Percentiles rank a stretch among this genome's conserved stretches.
phyloP scores from a whole-genome alignment of 2,113 vertebrate genomes.

The Poecilia latipinna region DNA sequence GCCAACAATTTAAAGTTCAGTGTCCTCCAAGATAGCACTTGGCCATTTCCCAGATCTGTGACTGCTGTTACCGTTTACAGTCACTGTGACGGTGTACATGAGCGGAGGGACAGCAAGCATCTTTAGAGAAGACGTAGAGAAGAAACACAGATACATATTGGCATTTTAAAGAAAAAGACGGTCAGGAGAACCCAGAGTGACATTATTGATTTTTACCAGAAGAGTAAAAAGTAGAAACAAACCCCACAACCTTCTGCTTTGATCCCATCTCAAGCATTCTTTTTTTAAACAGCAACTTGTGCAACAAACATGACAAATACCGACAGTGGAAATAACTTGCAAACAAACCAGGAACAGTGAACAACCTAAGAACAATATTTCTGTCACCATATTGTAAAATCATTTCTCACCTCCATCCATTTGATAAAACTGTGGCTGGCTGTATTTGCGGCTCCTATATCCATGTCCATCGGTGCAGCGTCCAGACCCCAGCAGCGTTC shows the following conservation, averaged over 20 bases:
- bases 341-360: neutral
- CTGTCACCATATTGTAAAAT: neutral
- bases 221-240: neutral
- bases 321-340: neutral
- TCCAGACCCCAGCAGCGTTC: slow-evolving; percentile 8
- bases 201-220: neutral
- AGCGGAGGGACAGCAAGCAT: neutral
- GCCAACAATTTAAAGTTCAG: slow-evolving; percentile 58
- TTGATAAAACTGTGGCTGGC: slow-evolving; percentile 13
- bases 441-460: slow-evolving; percentile 9
- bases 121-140: neutral
- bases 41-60: slow-evolving; percentile 43
- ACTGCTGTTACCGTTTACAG: slow-evolving; percentile 32
- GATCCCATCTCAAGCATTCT: neutral
- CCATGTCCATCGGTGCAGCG: slow-evolving; percentile 50
- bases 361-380: neutral
- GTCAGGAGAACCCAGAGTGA: too few relatives aligned
- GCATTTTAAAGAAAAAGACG: too few relatives aligned
- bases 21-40: slow-evolving; percentile 43
- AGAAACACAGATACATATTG: neutral
- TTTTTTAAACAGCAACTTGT: neutral
- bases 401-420: slow-evolving; percentile 56
- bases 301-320: neutral
- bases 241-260: neutral
- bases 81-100: slow-evolving; percentile 21